Conservation (phyloP, 2,113 vertebrate species). For the Boleophthalmus pectinirostris region DNA sequence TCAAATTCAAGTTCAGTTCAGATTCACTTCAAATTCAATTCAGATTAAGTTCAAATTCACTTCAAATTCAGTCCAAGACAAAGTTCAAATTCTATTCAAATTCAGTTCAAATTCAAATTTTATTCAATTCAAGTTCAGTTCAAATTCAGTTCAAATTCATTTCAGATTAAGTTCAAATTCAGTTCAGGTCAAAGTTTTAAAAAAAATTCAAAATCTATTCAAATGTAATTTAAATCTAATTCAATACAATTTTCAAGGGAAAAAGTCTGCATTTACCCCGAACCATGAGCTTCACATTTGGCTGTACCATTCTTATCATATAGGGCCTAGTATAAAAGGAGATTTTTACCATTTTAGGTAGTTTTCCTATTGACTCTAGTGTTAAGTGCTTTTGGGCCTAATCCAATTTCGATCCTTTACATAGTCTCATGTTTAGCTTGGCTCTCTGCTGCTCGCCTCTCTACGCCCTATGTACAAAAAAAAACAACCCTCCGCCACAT, state of each 20-base stretch:
- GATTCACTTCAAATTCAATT: neutral
- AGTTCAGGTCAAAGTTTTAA: neutral
- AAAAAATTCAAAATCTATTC: too few relatives aligned
- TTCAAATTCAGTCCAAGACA: neutral
- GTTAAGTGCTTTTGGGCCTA: conserved; percentile 15
- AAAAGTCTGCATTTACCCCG: too few relatives aligned
- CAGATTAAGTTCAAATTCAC: neutral
- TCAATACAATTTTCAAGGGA: too few relatives aligned
- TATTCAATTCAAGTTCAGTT: neutral
- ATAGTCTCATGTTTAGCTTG: conserved; percentile 16
- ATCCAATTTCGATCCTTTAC: conserved; percentile 35
- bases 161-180: neutral
- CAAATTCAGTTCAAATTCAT: neutral
- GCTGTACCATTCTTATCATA: neutral
- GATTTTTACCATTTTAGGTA: neutral
- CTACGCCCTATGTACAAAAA: neutral
- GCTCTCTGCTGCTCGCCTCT: conserved; percentile 20
- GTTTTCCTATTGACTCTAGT: conserved; percentile 4
- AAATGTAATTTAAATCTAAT: neutral
- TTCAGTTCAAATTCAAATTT: neutral
- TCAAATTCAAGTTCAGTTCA: neutral
- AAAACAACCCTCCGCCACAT: neutral
- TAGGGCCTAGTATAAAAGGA: neutral
- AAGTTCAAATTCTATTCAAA: neutral
- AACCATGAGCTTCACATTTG: neutral